phyloP scores from a whole-genome alignment of 2,113 vertebrate genomes.

The Stigmatopora argus region DNA sequence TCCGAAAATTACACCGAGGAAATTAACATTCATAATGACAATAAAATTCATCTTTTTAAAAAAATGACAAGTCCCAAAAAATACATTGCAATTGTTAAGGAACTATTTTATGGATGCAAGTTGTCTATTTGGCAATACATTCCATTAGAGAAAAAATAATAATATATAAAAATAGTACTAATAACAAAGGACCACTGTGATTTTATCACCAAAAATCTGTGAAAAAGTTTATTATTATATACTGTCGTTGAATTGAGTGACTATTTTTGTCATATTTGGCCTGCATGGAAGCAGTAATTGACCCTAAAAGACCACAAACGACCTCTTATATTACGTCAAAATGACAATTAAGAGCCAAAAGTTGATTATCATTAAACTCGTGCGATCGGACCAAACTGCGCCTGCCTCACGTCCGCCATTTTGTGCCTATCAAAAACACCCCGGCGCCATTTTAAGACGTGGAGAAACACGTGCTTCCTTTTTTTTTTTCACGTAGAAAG shows the following conservation, averaged over 20 bases:
- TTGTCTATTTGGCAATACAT: too few relatives aligned
- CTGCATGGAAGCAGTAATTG: not conserved
- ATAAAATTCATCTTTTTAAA: not conserved
- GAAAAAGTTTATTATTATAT: not conserved
- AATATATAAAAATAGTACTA: too few relatives aligned
- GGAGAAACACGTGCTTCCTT: not conserved
- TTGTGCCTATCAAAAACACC: not conserved
- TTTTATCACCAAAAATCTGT: not conserved
- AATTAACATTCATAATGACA: not conserved
- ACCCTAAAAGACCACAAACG: not conserved
- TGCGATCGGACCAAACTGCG: not conserved
- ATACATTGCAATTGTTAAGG: not conserved
- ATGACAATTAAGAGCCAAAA: not conserved
- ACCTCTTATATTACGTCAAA: not conserved
- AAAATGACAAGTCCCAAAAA: too few relatives aligned
- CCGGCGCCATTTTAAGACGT: conserved; percentile 5
- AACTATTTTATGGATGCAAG: too few relatives aligned
- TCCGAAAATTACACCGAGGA: too few relatives aligned
- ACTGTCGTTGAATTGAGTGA: not conserved
- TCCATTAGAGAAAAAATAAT: too few relatives aligned
- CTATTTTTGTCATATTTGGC: not conserved
- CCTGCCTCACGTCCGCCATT: conserved; percentile 8
- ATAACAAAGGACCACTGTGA: not conserved
- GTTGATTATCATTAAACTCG: not conserved
- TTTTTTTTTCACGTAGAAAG: not conserved